Evolutionary conservation across 2,888 invertebrate species (phyloP), one percentile per base, ranked within the genome.

Genomic region (Lycaena phlaeas): DNA sequence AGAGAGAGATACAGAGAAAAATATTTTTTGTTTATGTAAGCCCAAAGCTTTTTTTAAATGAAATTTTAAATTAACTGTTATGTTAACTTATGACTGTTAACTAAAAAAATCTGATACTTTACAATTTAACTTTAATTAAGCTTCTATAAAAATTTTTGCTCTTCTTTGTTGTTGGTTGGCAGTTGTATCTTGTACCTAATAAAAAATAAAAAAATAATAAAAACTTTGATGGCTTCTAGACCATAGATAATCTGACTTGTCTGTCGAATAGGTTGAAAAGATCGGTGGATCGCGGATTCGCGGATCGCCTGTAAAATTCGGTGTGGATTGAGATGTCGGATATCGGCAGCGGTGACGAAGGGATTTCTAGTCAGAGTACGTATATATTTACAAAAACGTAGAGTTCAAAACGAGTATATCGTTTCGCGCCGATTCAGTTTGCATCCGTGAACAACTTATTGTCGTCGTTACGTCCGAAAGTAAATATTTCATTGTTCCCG

Each of bases 281-380:
- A 77, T 77, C 72, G 76, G 76, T 67, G 79, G 70, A 70, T 78
- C 34, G 34, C 34, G 34, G 22, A 22, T 34, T 34, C 34, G 34
- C 34, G 34, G 18, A 34, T 34, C 68, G 81, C 76, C 51, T 57
- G 79, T 81, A 77, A 73, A 78, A 68, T 71, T 79, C 74, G 81
- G 81, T 78, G 81, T 75, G 81, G 78, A 77, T 86, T 87, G 84
- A 76, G 72, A 91, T 91, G 91, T 91, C 91, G 87, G 91, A 91
- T 88, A 88, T 90, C 87, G 91, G 90, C 85, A 91, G 90, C 86
- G 90, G 89, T 76, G 90, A 91, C 88, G 91, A 91, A 84, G 90
- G 89, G 78, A 88, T 89, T 86, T 89, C 89, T 87, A 90, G 89
- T 87, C 89, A 90, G 89, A 90, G 91, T 91, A 88, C 87, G 90